These are phyloP conservation scores for Dryococelus australis DNA, from an alignment of 2,888 invertebrate genomes.

Conservation along the genomic window DNA sequence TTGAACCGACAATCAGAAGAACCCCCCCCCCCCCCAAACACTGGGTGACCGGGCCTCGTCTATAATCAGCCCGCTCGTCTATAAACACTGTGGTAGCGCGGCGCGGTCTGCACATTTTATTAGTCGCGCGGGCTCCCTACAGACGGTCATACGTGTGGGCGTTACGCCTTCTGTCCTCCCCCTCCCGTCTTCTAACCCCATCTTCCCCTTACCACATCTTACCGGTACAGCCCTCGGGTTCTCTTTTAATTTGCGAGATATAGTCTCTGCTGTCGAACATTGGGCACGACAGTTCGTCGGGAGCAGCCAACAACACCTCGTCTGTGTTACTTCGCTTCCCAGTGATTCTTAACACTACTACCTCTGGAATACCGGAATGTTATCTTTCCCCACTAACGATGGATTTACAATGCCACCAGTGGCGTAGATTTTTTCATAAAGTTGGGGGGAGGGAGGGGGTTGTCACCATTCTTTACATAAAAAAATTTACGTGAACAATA, in stretches of 20 bases:
- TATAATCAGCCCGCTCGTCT: neutral
- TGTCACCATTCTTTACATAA: no score
- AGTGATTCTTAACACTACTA: no score
- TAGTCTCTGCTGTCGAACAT: neutral
- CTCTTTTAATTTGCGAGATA: slow-evolving; percentile 5
- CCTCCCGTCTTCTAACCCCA: neutral
- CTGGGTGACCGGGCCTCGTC: neutral
- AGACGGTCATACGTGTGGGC: neutral
- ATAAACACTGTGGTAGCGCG: neutral
- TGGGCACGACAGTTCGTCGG: neutral
- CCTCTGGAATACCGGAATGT: no score
- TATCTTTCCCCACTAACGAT: no score
- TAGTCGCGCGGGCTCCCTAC: neutral
- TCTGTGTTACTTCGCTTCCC: no score
- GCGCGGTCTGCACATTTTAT: slow-evolving; percentile 3
- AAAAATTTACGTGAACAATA: no score
- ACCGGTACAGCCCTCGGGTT: neutral
- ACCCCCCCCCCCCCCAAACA: neutral
- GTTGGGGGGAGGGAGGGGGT: no score
- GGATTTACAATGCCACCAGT: no score
- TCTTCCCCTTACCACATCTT: neutral
- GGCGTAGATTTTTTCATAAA: no score
- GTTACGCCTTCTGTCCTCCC: neutral
- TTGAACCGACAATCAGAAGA: neutral
- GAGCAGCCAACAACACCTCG: no score